Evolutionary conservation across 2,797 vertebrate species (phyloP), one percentile per base, ranked within the genome.

Genomic region (Sebastes trivittatus): DNA sequence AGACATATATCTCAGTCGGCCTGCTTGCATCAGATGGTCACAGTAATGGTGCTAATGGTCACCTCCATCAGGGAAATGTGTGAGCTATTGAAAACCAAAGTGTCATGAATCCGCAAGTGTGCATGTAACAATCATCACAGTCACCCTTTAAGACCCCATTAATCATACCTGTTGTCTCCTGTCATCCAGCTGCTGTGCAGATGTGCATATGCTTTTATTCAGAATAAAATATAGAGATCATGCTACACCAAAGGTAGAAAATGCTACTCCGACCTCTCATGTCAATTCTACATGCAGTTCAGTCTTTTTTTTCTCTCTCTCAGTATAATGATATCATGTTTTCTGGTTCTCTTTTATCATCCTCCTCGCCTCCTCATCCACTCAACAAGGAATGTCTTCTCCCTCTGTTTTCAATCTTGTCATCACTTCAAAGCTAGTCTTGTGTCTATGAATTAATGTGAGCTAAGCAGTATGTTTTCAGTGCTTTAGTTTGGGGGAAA

Each of bases 11-110:
- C 86, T 88, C 64, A 72, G 72, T 83, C 42, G 27, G 68, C 75
- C 80, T 86, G 54, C 75, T 68, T 85, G 74, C 83, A 75, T 90
- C 81, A 81, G 83, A 89, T 84, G 83, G 80, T 84, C 83, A 80
- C 84, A 80, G 78, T 77, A 75, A 88, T 72, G 72, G 77, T 55
- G 75, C 74, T 86, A 90, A 89, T 82, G 83, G 78, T 78, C 8
- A 4, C 67, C 70, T 88, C 80, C 52, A 82, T 90, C 82, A 78
- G 65, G 58, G 10, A 71, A 62, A 63, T 25, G 22, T 79, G 96
- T 96, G 86, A 87, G 90, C 73, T 72, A 63, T 36, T 54, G 29
- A 82, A 81, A 72, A 32, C 25, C 58, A 65, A 71, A 81, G 61
- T 72, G 42, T 83, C 80, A 59, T 75, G 70, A 84, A 63, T 89